Conservation (phyloP, 2,797 vertebrate genomes). For the Sternarchorhynchus goeldii region DNA sequence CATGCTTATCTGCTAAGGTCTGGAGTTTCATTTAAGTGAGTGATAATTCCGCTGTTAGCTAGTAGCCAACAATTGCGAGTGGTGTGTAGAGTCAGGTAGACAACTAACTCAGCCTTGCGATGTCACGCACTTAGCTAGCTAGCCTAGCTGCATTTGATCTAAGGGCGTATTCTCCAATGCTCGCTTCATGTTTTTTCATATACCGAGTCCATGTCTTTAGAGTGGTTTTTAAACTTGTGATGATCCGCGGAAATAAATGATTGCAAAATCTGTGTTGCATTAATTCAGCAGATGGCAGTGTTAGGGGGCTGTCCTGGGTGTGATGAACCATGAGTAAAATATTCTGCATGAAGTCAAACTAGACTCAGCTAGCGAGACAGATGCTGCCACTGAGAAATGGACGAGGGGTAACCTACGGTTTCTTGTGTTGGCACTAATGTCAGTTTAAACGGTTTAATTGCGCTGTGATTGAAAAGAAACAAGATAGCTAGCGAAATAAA, state of each 20-base stretch:
- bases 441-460: conserved; percentile 22
- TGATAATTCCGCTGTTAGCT: too few relatives aligned
- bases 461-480: conserved; percentile 34
- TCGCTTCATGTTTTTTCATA: too few relatives aligned
- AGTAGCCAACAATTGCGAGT: too few relatives aligned
- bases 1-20: too few relatives aligned
- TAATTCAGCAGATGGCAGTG: conserved; percentile 59
- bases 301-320: conserved; percentile 41
- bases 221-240: not conserved
- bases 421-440: conserved; percentile 28
- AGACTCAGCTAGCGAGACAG: not conserved
- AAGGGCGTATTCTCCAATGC: too few relatives aligned
- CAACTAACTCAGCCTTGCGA: too few relatives aligned
- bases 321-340: conserved; percentile 54
- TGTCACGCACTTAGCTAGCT: too few relatives aligned
- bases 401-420: conserved; percentile 36
- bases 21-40: too few relatives aligned
- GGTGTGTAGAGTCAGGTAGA: too few relatives aligned
- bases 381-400: conserved; percentile 12
- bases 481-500: conserved; percentile 18
- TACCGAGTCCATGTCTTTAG: too few relatives aligned
- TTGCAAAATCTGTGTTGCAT: conserved; percentile 11
- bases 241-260: not conserved
- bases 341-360: conserved; percentile 35
- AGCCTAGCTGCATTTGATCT: too few relatives aligned